Percentiles rank a stretch among this genome's conserved stretches.
phyloP scores from a whole-genome alignment of 2,113 vertebrate genomes.

The Saguinus midas region DNA sequence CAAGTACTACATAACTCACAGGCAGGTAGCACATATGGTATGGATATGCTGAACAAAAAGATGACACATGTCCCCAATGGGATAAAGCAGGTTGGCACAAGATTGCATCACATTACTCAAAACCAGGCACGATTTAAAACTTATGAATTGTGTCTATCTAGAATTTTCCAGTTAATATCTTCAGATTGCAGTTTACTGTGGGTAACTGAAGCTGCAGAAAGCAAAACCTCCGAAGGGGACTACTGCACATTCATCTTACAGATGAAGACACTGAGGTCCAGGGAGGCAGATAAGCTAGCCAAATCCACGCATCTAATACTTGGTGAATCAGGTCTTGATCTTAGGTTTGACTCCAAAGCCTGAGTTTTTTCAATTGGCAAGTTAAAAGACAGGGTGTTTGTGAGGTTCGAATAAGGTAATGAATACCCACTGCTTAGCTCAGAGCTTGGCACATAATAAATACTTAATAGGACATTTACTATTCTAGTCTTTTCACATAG shows the following conservation, averaged over 20 bases:
- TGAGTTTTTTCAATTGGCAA: neutral
- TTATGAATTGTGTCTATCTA: neutral
- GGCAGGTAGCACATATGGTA: neutral
- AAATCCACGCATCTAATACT: neutral
- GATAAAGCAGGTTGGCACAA: neutral
- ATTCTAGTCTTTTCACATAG: neutral
- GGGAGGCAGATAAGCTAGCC: neutral
- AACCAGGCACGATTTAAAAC: neutral
- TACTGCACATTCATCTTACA: neutral
- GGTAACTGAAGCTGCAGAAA: neutral
- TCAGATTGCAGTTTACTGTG: neutral
- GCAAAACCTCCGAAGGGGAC: neutral
- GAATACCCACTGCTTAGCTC: neutral
- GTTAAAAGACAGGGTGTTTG: neutral
- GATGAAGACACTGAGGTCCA: neutral
- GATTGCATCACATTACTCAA: neutral
- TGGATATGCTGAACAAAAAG: neutral
- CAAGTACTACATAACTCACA: neutral
- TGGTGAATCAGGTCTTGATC: neutral
- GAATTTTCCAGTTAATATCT: neutral
- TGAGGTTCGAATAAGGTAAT: neutral
- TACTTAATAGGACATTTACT: neutral
- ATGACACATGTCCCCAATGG: neutral
- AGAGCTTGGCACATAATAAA: neutral
- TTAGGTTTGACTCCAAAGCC: neutral